Conservation (phyloP, 2,113 vertebrate genomes). For the Penelope pileata region DNA sequence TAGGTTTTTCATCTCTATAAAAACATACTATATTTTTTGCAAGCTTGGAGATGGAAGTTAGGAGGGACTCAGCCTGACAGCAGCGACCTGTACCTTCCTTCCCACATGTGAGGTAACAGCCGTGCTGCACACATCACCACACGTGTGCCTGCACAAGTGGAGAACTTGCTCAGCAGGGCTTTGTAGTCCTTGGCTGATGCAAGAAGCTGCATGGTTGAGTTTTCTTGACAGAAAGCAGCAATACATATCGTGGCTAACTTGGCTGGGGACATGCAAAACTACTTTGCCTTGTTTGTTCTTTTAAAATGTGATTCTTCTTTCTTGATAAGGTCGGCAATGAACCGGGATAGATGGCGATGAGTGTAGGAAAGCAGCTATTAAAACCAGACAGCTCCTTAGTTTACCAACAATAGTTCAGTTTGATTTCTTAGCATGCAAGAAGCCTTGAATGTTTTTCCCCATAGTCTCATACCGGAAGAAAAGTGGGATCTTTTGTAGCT, state of each 20-base stretch:
- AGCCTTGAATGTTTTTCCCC: background rate
- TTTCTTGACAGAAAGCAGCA: background rate
- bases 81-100: background rate
- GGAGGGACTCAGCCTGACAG: background rate
- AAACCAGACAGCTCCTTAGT: background rate
- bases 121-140: background rate
- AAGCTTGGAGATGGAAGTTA: background rate
- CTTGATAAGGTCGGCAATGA: background rate
- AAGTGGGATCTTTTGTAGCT: background rate
- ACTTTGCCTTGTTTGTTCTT: background rate
- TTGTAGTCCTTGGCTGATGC: background rate
- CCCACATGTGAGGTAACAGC: background rate
- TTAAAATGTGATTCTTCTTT: background rate
- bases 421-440: background rate
- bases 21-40: background rate
- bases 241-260: background rate
- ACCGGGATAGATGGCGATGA: background rate
- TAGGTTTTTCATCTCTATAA: background rate
- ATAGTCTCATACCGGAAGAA: background rate
- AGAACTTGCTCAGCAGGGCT: background rate
- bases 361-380: background rate
- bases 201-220: background rate
- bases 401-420: background rate
- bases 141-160: background rate
- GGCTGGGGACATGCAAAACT: background rate